Conservation (phyloP, 2,888 invertebrate species). For the Eupithecia pulchellata region DNA sequence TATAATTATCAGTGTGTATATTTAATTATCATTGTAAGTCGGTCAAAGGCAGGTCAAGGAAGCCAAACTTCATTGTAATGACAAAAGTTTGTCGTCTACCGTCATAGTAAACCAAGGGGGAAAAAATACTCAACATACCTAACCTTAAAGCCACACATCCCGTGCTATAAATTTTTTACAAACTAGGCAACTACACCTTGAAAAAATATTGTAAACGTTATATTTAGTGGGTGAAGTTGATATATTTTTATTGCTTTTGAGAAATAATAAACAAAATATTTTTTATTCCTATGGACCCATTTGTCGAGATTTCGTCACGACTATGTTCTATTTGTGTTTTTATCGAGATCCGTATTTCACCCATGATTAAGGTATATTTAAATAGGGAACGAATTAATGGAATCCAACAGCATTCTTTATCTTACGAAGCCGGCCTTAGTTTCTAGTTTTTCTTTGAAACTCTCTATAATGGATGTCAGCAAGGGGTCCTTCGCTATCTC, state of each 20-base stretch:
- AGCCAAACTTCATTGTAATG: slow-evolving; percentile 14
- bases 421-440: neutral
- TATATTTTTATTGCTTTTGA: neutral
- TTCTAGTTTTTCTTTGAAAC: slow-evolving; percentile 25
- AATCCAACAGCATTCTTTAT: slow-evolving; percentile 23
- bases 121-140: neutral
- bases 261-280: too few relatives aligned
- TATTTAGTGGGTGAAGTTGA: neutral
- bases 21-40: neutral
- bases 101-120: neutral
- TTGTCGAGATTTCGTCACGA: too few relatives aligned
- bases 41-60: slow-evolving; percentile 6
- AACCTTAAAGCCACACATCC: slow-evolving; percentile 52
- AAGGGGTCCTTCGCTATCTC: slow-evolving; percentile 8
- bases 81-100: neutral
- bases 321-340: too few relatives aligned
- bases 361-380: neutral
- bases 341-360: too few relatives aligned
- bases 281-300: too few relatives aligned
- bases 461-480: slow-evolving; percentile 25
- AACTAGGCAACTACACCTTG: slow-evolving; percentile 22
- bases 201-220: neutral
- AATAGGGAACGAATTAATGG: neutral
- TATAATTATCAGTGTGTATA: too few relatives aligned
- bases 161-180: slow-evolving; percentile 43